A percentile compares a stretch with the other conserved stretches of the same genome.
Evolutionary conservation across 1,140 invertebrate genomes (phyloP).

Genomic region (Myzus persicae): DNA sequence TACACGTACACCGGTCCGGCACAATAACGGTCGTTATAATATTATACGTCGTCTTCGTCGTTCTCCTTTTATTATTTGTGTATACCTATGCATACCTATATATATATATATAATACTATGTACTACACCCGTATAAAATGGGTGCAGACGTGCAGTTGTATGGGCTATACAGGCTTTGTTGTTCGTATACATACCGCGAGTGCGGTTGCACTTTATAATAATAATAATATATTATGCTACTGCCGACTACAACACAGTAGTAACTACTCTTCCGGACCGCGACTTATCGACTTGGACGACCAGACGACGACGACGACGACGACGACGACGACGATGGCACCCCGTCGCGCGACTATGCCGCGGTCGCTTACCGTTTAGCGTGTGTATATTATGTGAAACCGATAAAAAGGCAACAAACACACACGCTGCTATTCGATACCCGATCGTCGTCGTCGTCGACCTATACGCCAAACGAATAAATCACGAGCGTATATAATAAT

Average conservation of each 20-base stretch:
- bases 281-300: background rate
- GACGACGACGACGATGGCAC: background rate
- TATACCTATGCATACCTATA: background rate
- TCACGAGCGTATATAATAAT: background rate
- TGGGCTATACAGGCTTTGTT: background rate
- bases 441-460: background rate
- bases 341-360: background rate
- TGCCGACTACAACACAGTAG: background rate
- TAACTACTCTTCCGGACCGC: background rate
- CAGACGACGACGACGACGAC: background rate
- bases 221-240: background rate
- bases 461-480: slow-evolving; percentile 39
- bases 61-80: background rate
- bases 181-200: background rate
- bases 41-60: background rate
- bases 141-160: background rate
- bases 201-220: background rate
- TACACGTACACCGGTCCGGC: background rate
- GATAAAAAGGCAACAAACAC: background rate
- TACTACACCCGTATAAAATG: background rate
- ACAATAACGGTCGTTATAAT: slow-evolving; percentile 7
- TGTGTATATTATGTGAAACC: background rate
- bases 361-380: background rate
- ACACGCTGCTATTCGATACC: slow-evolving; percentile 26
- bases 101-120: background rate